Evolutionary conservation across 2,888 invertebrate genomes (phyloP).

Genomic region (Biston betularia): DNA sequence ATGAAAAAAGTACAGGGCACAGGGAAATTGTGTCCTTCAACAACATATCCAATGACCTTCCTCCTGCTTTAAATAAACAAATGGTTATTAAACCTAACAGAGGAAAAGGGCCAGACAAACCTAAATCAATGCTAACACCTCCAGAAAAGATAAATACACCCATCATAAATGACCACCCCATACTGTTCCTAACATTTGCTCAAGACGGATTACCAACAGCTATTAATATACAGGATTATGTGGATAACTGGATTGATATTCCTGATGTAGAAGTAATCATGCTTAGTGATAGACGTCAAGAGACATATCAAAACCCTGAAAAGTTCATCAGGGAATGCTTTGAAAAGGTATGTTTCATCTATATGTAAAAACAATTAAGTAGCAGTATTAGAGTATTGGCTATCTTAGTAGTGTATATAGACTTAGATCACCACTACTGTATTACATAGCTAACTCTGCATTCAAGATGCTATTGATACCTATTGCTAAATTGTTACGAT

Average conservation of each 20-base stretch:
- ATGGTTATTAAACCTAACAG: conserved; percentile 54
- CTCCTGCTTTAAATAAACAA: conserved; percentile 73
- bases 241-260: conserved; percentile 75
- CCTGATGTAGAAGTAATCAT: conserved; percentile 71
- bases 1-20: conserved; percentile 62
- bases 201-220: conserved; percentile 82
- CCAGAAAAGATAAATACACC: conserved; percentile 52
- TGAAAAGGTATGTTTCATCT: conserved; percentile 77
- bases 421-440: no score
- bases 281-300: conserved; percentile 79
- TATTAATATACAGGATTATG: conserved; percentile 77
- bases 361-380: no score
- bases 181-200: conserved; percentile 83
- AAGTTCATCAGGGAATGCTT: conserved; percentile 85
- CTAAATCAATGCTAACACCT: conserved; percentile 57
- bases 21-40: conserved; percentile 73
- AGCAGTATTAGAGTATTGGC: no score
- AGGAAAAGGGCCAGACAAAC: conserved; percentile 59
- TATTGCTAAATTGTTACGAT: no score
- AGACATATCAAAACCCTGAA: conserved; percentile 83
- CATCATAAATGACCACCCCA: conserved; percentile 62
- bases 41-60: conserved; percentile 71
- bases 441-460: no score
- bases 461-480: no score
- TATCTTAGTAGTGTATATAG: no score